Evolutionary conservation across 1,140 invertebrate genomes (phyloP).

Genomic region (Bombus soroeensis): DNA sequence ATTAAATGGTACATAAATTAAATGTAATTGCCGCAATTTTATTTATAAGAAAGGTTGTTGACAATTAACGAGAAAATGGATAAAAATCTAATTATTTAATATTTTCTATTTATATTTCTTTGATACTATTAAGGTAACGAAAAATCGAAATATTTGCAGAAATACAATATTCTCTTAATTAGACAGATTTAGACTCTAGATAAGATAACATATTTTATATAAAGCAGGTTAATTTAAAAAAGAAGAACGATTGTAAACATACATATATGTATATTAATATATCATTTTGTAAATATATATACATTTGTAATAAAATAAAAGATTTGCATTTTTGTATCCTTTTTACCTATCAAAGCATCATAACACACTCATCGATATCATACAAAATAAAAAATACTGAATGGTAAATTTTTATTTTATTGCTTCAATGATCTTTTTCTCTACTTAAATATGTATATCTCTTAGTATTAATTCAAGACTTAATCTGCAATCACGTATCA

Average conservation of each 20-base stretch:
- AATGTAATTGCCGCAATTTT: conserved; percentile 24
- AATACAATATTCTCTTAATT: conserved; percentile 17
- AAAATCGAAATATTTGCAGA: conserved; percentile 1
- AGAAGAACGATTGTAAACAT: conserved; percentile 37
- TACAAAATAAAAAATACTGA: background rate
- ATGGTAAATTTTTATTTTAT: background rate
- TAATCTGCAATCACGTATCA: background rate
- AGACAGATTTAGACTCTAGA: background rate
- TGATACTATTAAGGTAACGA: background rate
- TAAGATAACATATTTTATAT: conserved; percentile 38
- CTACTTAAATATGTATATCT: background rate
- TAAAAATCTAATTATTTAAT: conserved; percentile 28
- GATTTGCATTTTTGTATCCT: background rate
- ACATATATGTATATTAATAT: conserved; percentile 46
- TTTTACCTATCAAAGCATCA: background rate
- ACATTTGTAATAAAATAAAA: conserved; percentile 47
- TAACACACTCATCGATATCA: background rate
- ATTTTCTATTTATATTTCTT: background rate
- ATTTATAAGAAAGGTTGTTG: background rate
- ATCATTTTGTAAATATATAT: conserved; percentile 53
- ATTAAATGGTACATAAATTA: background rate
- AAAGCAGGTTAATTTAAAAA: conserved; percentile 17
- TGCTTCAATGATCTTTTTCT: background rate
- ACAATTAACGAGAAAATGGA: background rate
- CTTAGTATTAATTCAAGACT: background rate